These are phyloP conservation scores for Numenius arquata DNA, from an alignment of 2,113 vertebrate genomes.

Conservation along the genomic window DNA sequence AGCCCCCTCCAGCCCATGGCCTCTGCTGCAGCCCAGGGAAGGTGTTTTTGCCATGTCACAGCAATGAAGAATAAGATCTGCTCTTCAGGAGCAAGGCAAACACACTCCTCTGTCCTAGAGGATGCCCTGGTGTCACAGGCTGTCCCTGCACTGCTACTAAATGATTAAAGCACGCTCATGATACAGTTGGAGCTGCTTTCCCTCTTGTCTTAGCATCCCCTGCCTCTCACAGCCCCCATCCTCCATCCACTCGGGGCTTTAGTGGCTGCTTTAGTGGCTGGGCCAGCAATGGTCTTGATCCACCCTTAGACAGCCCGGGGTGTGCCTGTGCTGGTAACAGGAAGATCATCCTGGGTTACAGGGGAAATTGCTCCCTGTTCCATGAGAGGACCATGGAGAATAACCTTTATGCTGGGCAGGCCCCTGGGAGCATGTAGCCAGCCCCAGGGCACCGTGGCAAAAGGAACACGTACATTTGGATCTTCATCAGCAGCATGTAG, in stretches of 20 bases:
- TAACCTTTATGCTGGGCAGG: background rate
- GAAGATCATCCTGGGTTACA: background rate
- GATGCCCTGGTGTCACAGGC: background rate
- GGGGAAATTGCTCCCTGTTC: background rate
- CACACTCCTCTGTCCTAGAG: background rate
- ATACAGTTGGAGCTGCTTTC: background rate
- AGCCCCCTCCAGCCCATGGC: background rate
- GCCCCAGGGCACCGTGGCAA: background rate
- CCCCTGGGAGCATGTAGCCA: background rate
- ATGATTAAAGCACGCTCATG: background rate
- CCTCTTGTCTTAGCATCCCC: background rate
- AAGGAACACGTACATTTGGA: conserved; percentile 82
- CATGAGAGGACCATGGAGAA: background rate
- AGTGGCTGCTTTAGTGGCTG: background rate
- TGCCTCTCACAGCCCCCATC: background rate
- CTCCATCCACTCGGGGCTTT: background rate
- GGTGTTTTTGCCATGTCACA: background rate
- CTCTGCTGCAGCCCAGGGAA: background rate
- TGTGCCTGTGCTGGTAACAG: background rate
- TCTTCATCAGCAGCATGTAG: conserved; percentile 88
- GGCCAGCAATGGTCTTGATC: background rate
- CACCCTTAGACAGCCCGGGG: background rate
- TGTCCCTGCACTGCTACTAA: background rate
- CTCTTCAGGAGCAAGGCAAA: background rate
- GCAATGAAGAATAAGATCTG: background rate